Evolutionary conservation across 64 coral and sea anemone species (phyloP), one percentile per base, ranked within the genome.

Genomic region (Cladopsammia gracilis): DNA sequence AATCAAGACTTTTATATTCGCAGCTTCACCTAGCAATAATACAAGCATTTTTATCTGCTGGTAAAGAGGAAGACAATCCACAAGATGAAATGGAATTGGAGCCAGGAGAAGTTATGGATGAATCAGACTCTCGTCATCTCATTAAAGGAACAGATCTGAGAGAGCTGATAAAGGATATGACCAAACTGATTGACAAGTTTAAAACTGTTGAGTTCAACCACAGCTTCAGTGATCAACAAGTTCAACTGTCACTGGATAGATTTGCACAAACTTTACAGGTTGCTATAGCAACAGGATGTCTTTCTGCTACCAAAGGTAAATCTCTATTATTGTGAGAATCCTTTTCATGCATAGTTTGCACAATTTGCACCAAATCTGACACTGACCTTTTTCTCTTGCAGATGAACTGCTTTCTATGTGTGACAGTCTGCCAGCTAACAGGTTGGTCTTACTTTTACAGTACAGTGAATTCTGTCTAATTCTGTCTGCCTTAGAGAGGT

Each of bases 51-150:
- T 58, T 97, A 26, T 34, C 79, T 59, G 91, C 89, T 3, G 88
- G 89, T 16, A 80, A 47, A 65, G 74, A 44, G 25, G 89, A 97
- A 43, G 74, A 73, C 43, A 94, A 93, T 69, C 75, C 88, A 44
- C 93, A 90, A 86, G 96, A 94, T 25, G 92, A 97, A n/a, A 97
- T 97, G 96, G 96, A 97, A 62, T 47, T 97, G 48, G 96, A 97
- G 20, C 96, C 96, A 9, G 96, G 96, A 75, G 96, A 97, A 77
- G 96, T 97, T 1, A 93, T 94, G 68, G 96, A 97, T 25, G 96
- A 94, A 42, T 90, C 93, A 20, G 92, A 90, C 9, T 75, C 61
- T 7, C 53, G 73, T 20, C 76, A 94, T 88, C 47, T 97, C 7
- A 72, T 97, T 11, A 94, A 86, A 44, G 91, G 92, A 34, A 62